Evolutionary conservation across 2,113 vertebrate species (phyloP).

Genomic region (Corvus cornix): DNA sequence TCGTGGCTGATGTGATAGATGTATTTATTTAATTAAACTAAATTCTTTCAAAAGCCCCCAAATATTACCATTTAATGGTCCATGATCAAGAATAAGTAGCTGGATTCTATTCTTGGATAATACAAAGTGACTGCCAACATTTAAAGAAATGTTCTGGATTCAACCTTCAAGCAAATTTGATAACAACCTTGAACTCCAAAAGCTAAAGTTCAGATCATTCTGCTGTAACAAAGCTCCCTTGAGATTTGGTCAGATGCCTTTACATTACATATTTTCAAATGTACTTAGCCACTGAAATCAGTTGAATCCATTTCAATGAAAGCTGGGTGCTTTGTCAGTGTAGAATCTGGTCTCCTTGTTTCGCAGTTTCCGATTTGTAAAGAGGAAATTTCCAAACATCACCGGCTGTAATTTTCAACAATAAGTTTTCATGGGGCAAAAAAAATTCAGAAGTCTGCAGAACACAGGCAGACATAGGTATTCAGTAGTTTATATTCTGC

Average conservation of each 20-base stretch:
- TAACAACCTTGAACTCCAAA: background rate
- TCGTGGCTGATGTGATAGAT: background rate
- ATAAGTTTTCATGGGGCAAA: background rate
- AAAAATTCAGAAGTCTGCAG: background rate
- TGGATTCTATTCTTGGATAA: background rate
- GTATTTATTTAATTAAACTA: background rate
- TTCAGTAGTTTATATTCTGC: background rate
- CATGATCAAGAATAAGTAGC: background rate
- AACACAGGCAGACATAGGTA: background rate
- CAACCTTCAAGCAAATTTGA: background rate
- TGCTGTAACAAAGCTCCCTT: background rate
- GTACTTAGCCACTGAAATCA: background rate
- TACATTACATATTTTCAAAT: background rate
- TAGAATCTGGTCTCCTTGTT: background rate
- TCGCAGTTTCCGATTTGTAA: background rate
- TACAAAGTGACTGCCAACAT: background rate
- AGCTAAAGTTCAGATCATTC: background rate
- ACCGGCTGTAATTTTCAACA: background rate
- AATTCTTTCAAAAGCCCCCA: background rate
- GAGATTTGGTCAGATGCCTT: background rate
- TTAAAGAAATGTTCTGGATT: background rate
- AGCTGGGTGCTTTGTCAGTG: background rate
- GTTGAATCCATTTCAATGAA: background rate
- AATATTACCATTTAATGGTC: background rate
- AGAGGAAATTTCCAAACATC: background rate